A percentile compares a stretch with the other conserved stretches of the same genome.
phyloP scores from a whole-genome alignment of 2,797 vertebrate species.

The Gastrophryne carolinensis region DNA sequence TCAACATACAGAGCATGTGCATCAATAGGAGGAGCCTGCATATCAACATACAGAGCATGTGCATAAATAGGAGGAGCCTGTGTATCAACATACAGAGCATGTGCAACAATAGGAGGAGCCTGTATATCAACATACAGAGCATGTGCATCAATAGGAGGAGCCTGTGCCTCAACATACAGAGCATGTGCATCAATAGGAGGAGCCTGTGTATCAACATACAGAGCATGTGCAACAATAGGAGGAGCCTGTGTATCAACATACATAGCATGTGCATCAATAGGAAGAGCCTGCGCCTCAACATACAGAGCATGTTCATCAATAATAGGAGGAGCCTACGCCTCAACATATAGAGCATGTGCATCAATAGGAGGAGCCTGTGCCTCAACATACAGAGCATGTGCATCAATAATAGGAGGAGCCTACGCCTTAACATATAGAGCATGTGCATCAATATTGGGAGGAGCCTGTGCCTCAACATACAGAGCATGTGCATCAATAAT shows the following conservation, averaged over 20 bases:
- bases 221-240: neutral
- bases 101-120: neutral
- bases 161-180: neutral
- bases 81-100: neutral
- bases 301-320: neutral
- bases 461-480: neutral
- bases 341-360: neutral
- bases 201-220: neutral
- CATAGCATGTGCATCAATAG: neutral
- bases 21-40: neutral
- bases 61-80: neutral
- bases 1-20: neutral
- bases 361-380: neutral
- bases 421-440: neutral
- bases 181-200: neutral
- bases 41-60: neutral
- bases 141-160: too few relatives aligned
- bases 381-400: neutral
- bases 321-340: neutral
- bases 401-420: neutral
- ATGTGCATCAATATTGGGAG: too few relatives aligned
- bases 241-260: neutral
- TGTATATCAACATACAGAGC: too few relatives aligned
- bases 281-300: neutral
- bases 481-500: neutral